phyloP scores from a whole-genome alignment of 2,888 invertebrate genomes.

The Drosophila atroscutellata region DNA sequence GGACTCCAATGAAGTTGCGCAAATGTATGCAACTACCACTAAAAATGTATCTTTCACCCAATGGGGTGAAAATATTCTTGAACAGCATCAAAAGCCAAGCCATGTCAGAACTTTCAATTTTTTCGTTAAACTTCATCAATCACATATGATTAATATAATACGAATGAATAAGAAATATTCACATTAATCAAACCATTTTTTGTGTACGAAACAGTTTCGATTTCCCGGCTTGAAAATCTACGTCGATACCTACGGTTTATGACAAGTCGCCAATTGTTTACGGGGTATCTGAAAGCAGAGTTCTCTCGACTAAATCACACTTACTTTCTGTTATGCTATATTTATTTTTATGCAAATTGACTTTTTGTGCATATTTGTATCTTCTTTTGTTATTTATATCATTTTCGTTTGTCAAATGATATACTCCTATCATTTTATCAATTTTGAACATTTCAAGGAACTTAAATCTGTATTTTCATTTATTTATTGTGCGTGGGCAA shows the following conservation, averaged over 20 bases:
- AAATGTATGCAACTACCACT: not conserved
- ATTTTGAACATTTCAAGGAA: not conserved
- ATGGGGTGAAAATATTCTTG: not conserved
- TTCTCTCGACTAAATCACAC: not conserved
- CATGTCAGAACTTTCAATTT: not conserved
- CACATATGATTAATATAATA: not conserved
- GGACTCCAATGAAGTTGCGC: not conserved
- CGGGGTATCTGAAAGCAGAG: not conserved
- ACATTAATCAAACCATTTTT: too few species aligned
- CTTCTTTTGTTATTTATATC: conserved; percentile 13
- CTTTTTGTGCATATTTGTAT: conserved; percentile 21
- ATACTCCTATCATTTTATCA: not conserved
- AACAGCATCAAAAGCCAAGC: not conserved
- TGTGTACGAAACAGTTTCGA: too few species aligned
- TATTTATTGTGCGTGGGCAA: not conserved
- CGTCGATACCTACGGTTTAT: too few species aligned
- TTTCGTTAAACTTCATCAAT: not conserved
- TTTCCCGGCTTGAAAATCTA: too few species aligned
- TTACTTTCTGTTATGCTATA: not conserved
- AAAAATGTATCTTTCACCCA: not conserved
- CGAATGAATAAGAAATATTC: not conserved
- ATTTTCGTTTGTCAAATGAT: conserved; percentile 16
- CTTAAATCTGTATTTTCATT: not conserved
- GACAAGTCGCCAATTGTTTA: not conserved
- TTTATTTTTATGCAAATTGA: conserved; percentile 63